These are phyloP conservation scores for Enteromius paludinosus DNA, from an alignment of 2,797 vertebrate species.

Conservation along the genomic window DNA sequence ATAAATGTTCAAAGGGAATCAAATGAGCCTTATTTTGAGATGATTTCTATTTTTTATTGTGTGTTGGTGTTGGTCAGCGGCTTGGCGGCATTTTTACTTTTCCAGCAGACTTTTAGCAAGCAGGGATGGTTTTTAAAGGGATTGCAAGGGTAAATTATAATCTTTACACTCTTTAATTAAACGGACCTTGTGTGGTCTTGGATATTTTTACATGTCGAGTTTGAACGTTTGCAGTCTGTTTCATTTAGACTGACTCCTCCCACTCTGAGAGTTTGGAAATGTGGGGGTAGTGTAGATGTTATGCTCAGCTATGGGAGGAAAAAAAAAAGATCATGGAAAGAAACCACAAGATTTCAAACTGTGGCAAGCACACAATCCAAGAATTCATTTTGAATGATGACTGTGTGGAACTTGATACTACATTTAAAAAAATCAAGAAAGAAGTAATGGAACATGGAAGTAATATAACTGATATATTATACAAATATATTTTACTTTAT, in stretches of 20 bases:
- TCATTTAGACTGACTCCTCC: constrained; percentile 36
- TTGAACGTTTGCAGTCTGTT: constrained; percentile 41
- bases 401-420: constrained; percentile 7
- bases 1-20: constrained; percentile 26
- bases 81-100: constrained; percentile 28
- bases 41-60: constrained; percentile 25
- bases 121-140: constrained; percentile 30
- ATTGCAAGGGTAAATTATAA: constrained; percentile 39
- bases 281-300: constrained; percentile 11
- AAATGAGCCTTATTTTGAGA: constrained; percentile 37
- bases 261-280: constrained; percentile 8
- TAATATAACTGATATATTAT: not conserved
- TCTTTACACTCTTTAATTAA: constrained; percentile 56
- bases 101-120: constrained; percentile 47
- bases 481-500: not conserved
- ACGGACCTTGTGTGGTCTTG: constrained; percentile 38
- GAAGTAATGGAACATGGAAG: not conserved
- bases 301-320: not conserved
- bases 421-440: not conserved
- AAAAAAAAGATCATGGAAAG: constrained; percentile 14
- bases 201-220: constrained; percentile 59
- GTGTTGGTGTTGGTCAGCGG: constrained; percentile 18
- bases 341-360: constrained; percentile 20
- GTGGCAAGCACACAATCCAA: constrained; percentile 1
- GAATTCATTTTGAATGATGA: constrained; percentile 6